Evolutionary conservation across 2,888 invertebrate species (phyloP).

Genomic region (Tineola bisselliella): DNA sequence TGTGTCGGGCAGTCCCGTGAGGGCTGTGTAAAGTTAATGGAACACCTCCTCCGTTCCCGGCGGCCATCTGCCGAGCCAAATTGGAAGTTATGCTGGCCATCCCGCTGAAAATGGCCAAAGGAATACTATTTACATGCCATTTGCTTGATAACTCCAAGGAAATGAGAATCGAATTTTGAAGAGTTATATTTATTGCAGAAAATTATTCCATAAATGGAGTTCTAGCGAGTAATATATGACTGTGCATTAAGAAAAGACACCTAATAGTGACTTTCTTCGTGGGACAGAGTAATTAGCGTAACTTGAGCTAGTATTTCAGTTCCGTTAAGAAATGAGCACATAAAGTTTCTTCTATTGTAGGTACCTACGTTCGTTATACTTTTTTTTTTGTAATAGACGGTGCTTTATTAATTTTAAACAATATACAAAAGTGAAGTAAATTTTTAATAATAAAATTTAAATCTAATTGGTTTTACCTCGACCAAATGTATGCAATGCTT

Average conservation of each 20-base stretch:
- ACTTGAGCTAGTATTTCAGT: not conserved
- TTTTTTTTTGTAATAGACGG: not conserved
- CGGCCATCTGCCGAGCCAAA: slow-evolving; percentile 9
- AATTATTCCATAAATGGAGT: not conserved
- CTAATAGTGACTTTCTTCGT: not conserved
- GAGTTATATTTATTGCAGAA: not conserved
- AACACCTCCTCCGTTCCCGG: slow-evolving; percentile 10
- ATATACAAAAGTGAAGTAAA: no score
- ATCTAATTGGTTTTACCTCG: no score
- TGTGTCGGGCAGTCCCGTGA: not conserved
- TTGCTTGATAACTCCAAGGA: not conserved
- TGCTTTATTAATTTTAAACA: no score
- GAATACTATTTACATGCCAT: slow-evolving; percentile 6
- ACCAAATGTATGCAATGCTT: no score
- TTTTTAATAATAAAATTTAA: no score
- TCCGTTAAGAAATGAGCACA: not conserved
- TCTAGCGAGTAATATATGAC: not conserved
- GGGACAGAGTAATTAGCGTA: not conserved
- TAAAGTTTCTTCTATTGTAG: not conserved
- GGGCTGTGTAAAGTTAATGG: slow-evolving; percentile 12
- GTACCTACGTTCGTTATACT: not conserved
- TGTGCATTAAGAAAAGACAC: not conserved
- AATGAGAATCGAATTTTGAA: not conserved
- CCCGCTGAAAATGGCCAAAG: slow-evolving; percentile 1
- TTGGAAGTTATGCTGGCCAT: slow-evolving; percentile 10